Base-by-base conservation (phyloP, 2,113 vertebrate species). In the Oenanthe oenanthe region DNA sequence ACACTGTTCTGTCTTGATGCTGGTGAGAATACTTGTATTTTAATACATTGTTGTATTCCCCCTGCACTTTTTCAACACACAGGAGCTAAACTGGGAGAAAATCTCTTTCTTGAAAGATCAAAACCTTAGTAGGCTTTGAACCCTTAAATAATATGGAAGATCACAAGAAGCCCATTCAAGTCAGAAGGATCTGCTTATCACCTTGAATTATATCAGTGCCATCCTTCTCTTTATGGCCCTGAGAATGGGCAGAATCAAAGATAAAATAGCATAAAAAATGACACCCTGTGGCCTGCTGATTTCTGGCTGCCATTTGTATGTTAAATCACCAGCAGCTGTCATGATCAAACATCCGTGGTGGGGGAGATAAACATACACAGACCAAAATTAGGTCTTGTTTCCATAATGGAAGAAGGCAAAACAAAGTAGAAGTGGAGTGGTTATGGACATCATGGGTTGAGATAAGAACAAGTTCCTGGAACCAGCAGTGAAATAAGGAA, bases 71-170 rank as follows among this genome's bases (percentile, higher is more conserved):
- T 42, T 87, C 50, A 67, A 56, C 54, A n/a, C 47, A 85, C 13
- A 50, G 81, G 47, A 87, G 60, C 57, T 87, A 92, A 91, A 91
- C 14, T 90, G 73, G 57, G 70, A 91, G 66, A 95, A 93, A 95
- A 85, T 15, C 15, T 45, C 65, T 81, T 78, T 61, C 83, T 74
- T 86, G 75, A 75, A 95, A 94, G 89, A 95, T 67, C 79, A 95
- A 92, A 95, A 93, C 47, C 56, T 80, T 73, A 56, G 74, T 12
- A 66, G 78, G 67, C 89, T 89, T 93, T 88, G 82, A 95, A 89
- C 19, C 31, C 58, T 89, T 85, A 94, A 95, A 91, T 95, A 85
- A 87, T 87, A 94, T 76, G 66, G 93, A 92, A 95, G 93, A 95
- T 85, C 86, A 95, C 77, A 95, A 89, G 95, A 94, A 92, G 45